Evolutionary conservation across 2,797 vertebrate genomes (phyloP), one percentile per base, ranked within the genome.

Genomic region (Coreius guichenoti): DNA sequence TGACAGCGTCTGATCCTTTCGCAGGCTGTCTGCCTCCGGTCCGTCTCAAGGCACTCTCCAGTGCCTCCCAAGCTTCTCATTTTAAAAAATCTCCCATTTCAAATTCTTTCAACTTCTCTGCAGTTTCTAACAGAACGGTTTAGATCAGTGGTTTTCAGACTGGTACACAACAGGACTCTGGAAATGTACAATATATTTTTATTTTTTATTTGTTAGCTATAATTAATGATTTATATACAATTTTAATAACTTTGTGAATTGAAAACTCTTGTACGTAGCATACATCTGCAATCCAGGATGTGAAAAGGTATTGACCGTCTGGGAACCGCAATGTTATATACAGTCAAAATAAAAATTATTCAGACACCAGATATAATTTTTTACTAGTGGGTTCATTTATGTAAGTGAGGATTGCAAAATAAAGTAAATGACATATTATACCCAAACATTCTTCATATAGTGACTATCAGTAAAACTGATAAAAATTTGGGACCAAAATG

Each of bases 1-100:
- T 75, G 58, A 83, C 81, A 83, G 81, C 21, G 31, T 75, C 58
- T 75, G 81, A 83, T 83, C 29, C 70, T 43, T 61, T 43, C 7
- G n/a, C 68, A 82, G 36, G 51, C 51, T 63, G 39, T 45, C 69
- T 47, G 43, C 45, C 14, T 83, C 14, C 43, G 51, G 31, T 61
- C 31, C 5, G 21, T 75, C 81, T 83, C 45, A 19, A 17, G 70
- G 75, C 31, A 75, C 72, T 67, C 70, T 67, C 58, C 72, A 51
- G n/a, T 39, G 56, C 14, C 45, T 83, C 58, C 56, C 72, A 83
- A 65, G 14, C 56, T 43, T 75, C 70, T 83, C 70, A 19, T 36
- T 83, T 83, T 36, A 49, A 74, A 74, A 33, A 31, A 49, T 49
- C 43, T 67, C 56, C 80, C 17, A 23, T 83, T 49, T 65, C 56